These are phyloP conservation scores for Lithophane socia DNA, from an alignment of 2,888 invertebrate species.

Conservation along the genomic window DNA sequence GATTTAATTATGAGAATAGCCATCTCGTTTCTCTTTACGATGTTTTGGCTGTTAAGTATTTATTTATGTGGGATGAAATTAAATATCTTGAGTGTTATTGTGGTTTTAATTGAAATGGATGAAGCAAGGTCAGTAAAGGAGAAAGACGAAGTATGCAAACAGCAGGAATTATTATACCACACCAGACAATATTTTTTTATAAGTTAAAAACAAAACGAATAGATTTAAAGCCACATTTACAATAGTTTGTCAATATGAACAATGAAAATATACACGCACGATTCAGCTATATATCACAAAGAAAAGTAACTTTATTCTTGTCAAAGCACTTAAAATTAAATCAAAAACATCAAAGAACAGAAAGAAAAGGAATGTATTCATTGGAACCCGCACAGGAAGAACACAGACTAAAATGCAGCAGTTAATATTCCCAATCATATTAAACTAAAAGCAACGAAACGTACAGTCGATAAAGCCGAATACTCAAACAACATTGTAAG, in stretches of 20 bases:
- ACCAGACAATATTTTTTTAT: not conserved
- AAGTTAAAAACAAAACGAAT: not conserved
- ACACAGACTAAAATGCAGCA: no score
- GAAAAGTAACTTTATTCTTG: not conserved
- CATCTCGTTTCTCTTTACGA: conserved; percentile 46
- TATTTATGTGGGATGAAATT: conserved; percentile 40
- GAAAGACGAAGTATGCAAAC: not conserved
- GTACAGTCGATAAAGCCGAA: conserved; percentile 23
- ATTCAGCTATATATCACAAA: not conserved
- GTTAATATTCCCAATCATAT: conserved; percentile 16
- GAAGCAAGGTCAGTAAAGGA: not conserved
- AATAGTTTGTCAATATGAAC: not conserved
- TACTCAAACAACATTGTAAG: conserved; percentile 40
- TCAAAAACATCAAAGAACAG: no score
- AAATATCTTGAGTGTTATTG: conserved; percentile 38
- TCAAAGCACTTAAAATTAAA: not conserved
- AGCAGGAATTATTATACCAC: not conserved
- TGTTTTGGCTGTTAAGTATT: conserved; percentile 44
- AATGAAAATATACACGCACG: not conserved
- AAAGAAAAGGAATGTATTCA: no score
- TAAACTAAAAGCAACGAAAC: not conserved
- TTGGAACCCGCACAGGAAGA: no score
- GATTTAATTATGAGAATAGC: conserved; percentile 63
- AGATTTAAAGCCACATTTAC: not conserved
- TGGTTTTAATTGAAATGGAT: not conserved